Evolutionary conservation across 2,888 invertebrate genomes (phyloP).

Genomic region (Deilephila porcellus): DNA sequence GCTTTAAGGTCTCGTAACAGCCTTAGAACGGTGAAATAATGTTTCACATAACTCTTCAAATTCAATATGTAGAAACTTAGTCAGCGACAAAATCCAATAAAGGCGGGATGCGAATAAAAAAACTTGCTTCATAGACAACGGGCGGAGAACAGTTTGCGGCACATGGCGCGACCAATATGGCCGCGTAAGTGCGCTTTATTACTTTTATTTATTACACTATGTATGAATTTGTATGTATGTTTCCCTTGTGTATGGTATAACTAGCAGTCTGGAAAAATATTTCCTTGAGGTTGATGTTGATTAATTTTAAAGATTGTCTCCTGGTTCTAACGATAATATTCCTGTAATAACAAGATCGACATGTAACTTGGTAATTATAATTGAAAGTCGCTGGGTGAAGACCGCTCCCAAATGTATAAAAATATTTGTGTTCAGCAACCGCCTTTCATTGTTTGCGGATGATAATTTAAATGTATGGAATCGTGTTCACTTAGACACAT

Average conservation of each 20-base stretch:
- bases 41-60: conserved; percentile 26
- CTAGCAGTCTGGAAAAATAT: too few relatives aligned
- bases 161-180: conserved; percentile 45
- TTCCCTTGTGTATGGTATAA: neutral
- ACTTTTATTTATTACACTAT: conserved; percentile 34
- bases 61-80: conserved; percentile 27
- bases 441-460: too few relatives aligned
- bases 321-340: too few relatives aligned
- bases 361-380: too few relatives aligned
- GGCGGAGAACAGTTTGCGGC: conserved; percentile 45
- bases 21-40: conserved; percentile 15
- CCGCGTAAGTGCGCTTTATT: conserved; percentile 42
- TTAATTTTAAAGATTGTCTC: neutral
- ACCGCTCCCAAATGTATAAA: too few relatives aligned
- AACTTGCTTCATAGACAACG: conserved; percentile 58
- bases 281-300: too few relatives aligned
- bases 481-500: too few relatives aligned
- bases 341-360: too few relatives aligned
- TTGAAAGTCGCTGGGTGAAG: too few relatives aligned
- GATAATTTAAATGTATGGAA: too few relatives aligned
- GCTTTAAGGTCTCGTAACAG: neutral
- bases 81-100: conserved; percentile 49
- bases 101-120: conserved; percentile 45
- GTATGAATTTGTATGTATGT: conserved; percentile 7
- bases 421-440: too few relatives aligned